Evolutionary conservation across 2,113 vertebrate genomes (phyloP), one percentile per base, ranked within the genome.

Genomic region (Piaya cayana): DNA sequence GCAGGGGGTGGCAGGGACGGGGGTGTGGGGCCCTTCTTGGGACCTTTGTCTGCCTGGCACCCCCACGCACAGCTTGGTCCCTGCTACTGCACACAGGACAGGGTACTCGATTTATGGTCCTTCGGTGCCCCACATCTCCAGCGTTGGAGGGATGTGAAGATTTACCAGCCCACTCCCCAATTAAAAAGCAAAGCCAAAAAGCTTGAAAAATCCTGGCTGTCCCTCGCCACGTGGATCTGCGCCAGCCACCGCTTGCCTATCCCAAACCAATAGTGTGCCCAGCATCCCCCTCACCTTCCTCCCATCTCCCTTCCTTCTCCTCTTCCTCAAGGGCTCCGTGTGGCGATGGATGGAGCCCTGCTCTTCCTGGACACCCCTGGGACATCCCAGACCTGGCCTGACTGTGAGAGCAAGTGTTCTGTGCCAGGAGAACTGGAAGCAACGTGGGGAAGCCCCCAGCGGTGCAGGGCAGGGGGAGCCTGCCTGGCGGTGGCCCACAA

Each of bases 11-110:
- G 82, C 85, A 91, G 15, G 45, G 91, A 84, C 82, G 1, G 55
- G 26, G 12, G 12, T 37, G 39, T 82, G 93, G 42, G 91, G 94
- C 96, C 93, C 82, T 72, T 71, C 82, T 76, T 59, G 83, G 96
- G 96, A 77, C 86, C 37, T 42, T 53, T 53, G 47, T 69, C 43
- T 67, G 64, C 92, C 62, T 71, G 69, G 36, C 87, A 86, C 64
- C 84, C 88, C 77, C 64, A 43, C 37, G 43, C 52, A 88, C 12
- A 30, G 22, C 22, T 25, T 17, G 67, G 25, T 71, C 23, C n/a
- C 75, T 34, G 8, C 13, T 21, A 36, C 52, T 39, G 2, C 13
- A 2, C 18, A 43, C 0, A 0, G 58, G 63, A 82, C 3, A 0
- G 23, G 58, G 53, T 12, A 22, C 53, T 58, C 12, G 2, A 4